Percentiles rank a stretch among this genome's conserved stretches.
Conservation (phyloP, 2,888 invertebrate species). For the Spialia ferax region DNA sequence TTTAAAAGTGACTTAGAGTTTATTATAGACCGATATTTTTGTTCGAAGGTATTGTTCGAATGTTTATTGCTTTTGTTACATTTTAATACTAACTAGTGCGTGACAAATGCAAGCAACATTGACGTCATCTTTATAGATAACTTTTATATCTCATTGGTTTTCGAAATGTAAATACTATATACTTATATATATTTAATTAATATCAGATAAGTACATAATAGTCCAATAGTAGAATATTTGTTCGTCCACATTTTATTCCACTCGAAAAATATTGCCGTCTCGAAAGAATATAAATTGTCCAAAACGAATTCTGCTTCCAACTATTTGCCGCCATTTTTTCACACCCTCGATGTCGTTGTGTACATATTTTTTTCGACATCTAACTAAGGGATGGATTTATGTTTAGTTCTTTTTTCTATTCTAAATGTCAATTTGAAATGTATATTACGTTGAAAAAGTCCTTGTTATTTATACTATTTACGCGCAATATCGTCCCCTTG, state of each 20-base stretch:
- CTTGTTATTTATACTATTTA: conserved; percentile 56
- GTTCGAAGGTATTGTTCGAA: conserved; percentile 40
- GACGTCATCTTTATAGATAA: conserved; percentile 48
- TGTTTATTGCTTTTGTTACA: conserved; percentile 51
- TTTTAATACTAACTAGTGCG: conserved; percentile 40
- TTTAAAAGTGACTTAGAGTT: conserved; percentile 36
- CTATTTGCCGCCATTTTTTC: conserved; percentile 58
- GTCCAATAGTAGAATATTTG: conserved; percentile 79
- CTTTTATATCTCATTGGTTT: conserved; percentile 59
- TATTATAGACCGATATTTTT: conserved; percentile 35
- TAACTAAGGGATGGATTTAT: conserved; percentile 40
- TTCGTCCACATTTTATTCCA: conserved; percentile 84
- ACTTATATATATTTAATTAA: conserved; percentile 63
- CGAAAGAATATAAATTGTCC: conserved; percentile 71
- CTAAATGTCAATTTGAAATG: conserved; percentile 67
- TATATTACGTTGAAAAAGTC: conserved; percentile 60
- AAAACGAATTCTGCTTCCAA: conserved; percentile 68
- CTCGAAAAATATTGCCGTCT: conserved; percentile 80
- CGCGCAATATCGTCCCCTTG: conserved; percentile 72
- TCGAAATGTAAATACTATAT: conserved; percentile 73
- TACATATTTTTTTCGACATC: conserved; percentile 50
- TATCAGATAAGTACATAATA: conserved; percentile 73
- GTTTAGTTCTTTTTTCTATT: conserved; percentile 40
- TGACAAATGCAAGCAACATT: conserved; percentile 46
- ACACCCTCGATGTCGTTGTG: conserved; percentile 46